Evolutionary conservation across 2,797 vertebrate species (phyloP).

Genomic region (Bucorvus abyssinicus): DNA sequence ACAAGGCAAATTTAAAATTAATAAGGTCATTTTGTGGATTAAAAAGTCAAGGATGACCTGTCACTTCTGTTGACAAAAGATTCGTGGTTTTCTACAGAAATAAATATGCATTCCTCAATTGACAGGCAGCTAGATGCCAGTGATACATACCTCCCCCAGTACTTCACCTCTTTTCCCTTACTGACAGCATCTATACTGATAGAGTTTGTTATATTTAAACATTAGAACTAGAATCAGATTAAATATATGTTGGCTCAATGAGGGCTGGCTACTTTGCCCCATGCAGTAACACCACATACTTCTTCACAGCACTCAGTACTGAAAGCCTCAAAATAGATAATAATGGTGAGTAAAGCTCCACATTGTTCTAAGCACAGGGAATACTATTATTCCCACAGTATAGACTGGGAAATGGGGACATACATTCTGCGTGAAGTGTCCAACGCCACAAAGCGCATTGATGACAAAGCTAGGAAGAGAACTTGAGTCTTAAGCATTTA

Average conservation of each 20-base stretch:
- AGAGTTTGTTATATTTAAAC: background rate
- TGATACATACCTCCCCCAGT: background rate
- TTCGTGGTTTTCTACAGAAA: constrained; percentile 44
- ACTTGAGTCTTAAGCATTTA: background rate
- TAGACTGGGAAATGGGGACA: background rate
- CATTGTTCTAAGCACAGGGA: background rate
- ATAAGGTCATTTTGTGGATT: background rate
- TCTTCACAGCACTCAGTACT: background rate
- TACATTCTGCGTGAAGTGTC: accelerated
- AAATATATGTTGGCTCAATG: background rate
- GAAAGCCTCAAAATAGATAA: background rate
- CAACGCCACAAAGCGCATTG: accelerated
- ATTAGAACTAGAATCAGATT: background rate
- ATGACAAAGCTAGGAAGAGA: background rate
- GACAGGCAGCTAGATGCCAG: background rate
- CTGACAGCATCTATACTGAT: background rate
- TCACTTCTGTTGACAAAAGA: constrained; percentile 23
- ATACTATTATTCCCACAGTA: background rate
- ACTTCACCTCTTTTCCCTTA: background rate
- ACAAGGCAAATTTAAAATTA: constrained; percentile 6
- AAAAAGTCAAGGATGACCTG: constrained; percentile 30
- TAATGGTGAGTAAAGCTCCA: background rate
- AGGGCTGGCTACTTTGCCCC: background rate
- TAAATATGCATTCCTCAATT: background rate
- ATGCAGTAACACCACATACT: background rate